Evolutionary conservation across 2,888 invertebrate genomes (phyloP), one percentile per base, ranked within the genome.

Genomic region (Elysia crispata): DNA sequence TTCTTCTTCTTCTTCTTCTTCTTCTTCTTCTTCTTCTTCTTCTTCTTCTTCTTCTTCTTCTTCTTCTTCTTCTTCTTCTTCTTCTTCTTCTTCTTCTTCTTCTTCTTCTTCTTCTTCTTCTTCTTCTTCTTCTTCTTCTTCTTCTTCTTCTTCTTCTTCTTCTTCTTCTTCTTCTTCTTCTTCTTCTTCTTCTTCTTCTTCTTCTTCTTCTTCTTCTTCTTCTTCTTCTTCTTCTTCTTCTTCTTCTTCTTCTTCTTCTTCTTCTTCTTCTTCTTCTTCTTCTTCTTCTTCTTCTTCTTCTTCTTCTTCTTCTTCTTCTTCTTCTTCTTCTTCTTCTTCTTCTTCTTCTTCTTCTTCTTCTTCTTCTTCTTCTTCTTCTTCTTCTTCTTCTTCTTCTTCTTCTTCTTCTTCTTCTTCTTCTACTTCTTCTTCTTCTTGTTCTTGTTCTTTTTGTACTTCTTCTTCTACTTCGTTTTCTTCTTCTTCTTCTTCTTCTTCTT

Each of bases 351-450:
- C 25, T n/a, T 28, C 28, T 73, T 28, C 41, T n/a, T 70, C n/a
- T 54, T n/a, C 31, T 28, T 73, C 73, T 50, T 30, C 15, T 25
- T 50, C 28, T 73, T 28, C 57, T 30, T 73, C 33, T 70, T 23
- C 23, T 23, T 70, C n/a, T 33, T n/a, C 41, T 23, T 8, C 33
- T 70, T n/a, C 13, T n/a, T 33, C n/a, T 70, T n/a, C 41, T 5
- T 70, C 20, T 70, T n/a, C 41, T 5, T 33, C n/a, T 70, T 41
- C 13, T 5, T 31, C 3, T 70, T n/a, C 18, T n/a, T 41, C n/a
- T 70, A 5, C 41, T n/a, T 70, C 70, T 31, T 33, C 41, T 6
- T 70, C 31, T 70, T 70, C n/a, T n/a, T n/a, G n/a, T n/a, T n/a
- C n/a, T n/a, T n/a, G n/a, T n/a, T n/a, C n/a, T n/a, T n/a, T n/a